Conservation (phyloP, 92 coral and sea anemone species). For the Zoanthus sansibaricus region DNA sequence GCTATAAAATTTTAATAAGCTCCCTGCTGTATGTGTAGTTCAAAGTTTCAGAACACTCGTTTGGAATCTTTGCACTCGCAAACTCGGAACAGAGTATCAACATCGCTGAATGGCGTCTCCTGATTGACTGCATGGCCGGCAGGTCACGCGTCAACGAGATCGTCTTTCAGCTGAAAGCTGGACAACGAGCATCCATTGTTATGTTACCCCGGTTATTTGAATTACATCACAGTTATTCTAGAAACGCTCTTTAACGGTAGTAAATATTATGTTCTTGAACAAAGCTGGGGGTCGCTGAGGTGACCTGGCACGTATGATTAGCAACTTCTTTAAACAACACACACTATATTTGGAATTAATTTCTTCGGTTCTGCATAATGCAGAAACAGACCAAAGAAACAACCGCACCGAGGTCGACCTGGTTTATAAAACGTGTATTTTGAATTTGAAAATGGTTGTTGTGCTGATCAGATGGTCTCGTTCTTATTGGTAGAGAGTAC, state of each 20-base stretch:
- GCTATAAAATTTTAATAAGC: neutral
- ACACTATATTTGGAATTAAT: neutral
- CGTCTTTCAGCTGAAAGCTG: conserved; percentile 21
- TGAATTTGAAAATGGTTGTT: no score
- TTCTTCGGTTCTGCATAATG: conserved; percentile 11
- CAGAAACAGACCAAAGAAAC: conserved; percentile 9
- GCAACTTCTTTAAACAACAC: neutral
- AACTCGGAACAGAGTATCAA: neutral
- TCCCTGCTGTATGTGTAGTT: neutral
- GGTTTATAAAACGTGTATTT: no score
- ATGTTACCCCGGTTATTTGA: conserved; percentile 29
- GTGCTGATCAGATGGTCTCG: no score
- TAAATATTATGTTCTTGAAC: neutral
- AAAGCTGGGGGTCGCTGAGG: conserved; percentile 21
- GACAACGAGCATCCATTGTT: conserved; percentile 38
- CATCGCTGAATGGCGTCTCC: conserved; percentile 34
- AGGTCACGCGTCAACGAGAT: conserved; percentile 17
- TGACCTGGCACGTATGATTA: conserved; percentile 39
- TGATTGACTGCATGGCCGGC: conserved; percentile 16
- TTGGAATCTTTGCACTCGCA: neutral
- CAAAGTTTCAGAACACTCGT: neutral
- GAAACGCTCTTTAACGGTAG: conserved; percentile 4
- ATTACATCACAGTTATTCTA: conserved; percentile 44
- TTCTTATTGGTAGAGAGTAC: no score
- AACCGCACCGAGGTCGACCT: neutral